Conservation (phyloP, 2,888 invertebrate species). For the Oscheius myriophilus region DNA sequence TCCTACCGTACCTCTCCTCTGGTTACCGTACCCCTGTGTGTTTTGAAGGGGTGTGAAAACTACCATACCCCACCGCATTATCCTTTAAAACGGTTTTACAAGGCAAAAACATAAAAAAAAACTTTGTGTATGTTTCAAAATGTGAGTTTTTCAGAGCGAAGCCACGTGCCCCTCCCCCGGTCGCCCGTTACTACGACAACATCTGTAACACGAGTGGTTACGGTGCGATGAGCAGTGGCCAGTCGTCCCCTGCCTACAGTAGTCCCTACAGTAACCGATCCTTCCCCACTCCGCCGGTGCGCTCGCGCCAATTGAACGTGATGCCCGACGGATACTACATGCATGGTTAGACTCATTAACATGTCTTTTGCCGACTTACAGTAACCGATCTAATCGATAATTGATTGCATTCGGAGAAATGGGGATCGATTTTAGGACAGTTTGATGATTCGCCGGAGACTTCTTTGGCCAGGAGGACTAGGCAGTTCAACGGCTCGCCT, state of each 20-base stretch:
- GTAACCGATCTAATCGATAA: not conserved
- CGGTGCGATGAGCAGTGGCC: slow-evolving; percentile 1
- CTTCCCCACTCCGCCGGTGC: slow-evolving; percentile 15
- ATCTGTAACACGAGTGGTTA: not conserved
- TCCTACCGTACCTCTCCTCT: too few relatives aligned
- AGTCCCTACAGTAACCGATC: slow-evolving; percentile 30
- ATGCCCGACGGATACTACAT: slow-evolving; percentile 50
- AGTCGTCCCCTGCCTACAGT: slow-evolving; percentile 26
- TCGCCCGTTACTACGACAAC: slow-evolving; percentile 18
- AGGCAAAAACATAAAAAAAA: too few relatives aligned
- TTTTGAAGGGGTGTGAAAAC: too few relatives aligned
- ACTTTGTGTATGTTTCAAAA: too few relatives aligned
- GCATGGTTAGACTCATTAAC: slow-evolving; percentile 43
- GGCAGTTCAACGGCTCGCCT: slow-evolving; percentile 4
- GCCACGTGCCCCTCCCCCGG: slow-evolving; percentile 5
- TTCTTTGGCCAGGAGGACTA: slow-evolving; percentile 3
- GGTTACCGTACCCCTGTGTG: too few relatives aligned
- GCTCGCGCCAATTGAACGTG: slow-evolving; percentile 34
- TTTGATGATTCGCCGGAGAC: slow-evolving; percentile 22
- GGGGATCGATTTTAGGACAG: slow-evolving; percentile 19
- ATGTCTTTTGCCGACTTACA: slow-evolving; percentile 16
- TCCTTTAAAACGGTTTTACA: too few relatives aligned
- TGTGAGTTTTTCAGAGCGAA: slow-evolving; percentile 18
- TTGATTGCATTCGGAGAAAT: slow-evolving; percentile 11
- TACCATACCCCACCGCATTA: too few relatives aligned